Base-by-base conservation (phyloP, 2,797 vertebrate genomes). In the Siniperca undulata region DNA sequence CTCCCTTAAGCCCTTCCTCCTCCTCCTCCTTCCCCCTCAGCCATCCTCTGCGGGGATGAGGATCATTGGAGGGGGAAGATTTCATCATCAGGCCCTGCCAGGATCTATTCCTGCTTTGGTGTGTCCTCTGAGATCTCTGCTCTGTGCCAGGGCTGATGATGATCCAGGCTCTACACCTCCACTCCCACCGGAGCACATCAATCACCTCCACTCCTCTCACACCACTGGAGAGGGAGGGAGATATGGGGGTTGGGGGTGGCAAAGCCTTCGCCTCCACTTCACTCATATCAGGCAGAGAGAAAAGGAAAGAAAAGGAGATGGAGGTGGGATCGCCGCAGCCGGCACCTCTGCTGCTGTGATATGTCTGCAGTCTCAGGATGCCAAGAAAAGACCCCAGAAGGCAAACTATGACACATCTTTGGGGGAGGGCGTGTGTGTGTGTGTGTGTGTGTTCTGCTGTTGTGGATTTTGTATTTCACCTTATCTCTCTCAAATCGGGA, bases 161-260 rank as follows among this genome's bases (percentile, higher is more conserved):
- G 88, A 94, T 92, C 87, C 79, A 74, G 74, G 87, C 87, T 84
- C 83, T 70, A 83, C 81, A 82, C 90, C 85, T 88, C 85, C 81
- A 74, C 87, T 92, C 91, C 94, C 84, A 68, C 76, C 46, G 88
- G 91, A 90, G 88, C 88, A 86, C 93, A 92, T 95, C 94, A 95
- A 93, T 95, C 94, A 93, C 86, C 89, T 78, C 70, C 73, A 58
- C 90, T 85, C 85, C 77, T 86, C 86, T 91, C 88, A 86, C 75
- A 11, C 75, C 64, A 61, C 59, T 20, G 6, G 12, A 48, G 67
- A 22, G 58, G 34, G 16, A 61, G 55, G 61, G 60, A 53, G 72
- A 36, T 12, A 66, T 7, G 55, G 20, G 46, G 34, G 30, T 5
- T 14, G 56, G 40, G 36, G 60, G 27, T 20, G 48, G 70, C 2